Base-by-base conservation (phyloP, 2,113 vertebrate species). In the Rhinogobius similis region DNA sequence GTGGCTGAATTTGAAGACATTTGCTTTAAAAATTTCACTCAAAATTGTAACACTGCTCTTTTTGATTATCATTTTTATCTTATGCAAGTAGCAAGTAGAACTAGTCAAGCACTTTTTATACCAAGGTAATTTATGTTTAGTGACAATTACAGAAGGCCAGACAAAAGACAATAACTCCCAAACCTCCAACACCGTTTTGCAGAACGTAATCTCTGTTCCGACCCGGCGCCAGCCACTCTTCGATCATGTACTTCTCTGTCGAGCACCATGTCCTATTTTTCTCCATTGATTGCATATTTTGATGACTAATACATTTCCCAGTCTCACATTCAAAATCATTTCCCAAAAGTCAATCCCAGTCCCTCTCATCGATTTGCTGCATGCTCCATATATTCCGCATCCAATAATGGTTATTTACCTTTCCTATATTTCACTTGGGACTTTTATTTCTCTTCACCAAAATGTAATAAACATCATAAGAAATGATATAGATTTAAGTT, bases 271-370 rank as follows among this genome's bases (percentile, higher is more conserved):
- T 13, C 53, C 12, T 56, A 13, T 14, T 13, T 11, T 56, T 56
- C 11, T 27, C 3, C 6, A 27, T 27, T 27, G 53, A 26, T 56
- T 56, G 24, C 53, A 26, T 26, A 26, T 56, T 26, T 56, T 56
- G 53, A 26, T 26, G 11, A 56, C 52, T 55, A 56, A 56, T 56
- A 27, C 23, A 56, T 56, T 56, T 27, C 24, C 13, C 53, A 23
- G n/a, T 52, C 48, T n/a, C 10, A 52, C 48, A 23, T 21, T 52
- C 48, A 26, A 56, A 56, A 56, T 56, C 12, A 56, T 56, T 56
- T 56, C 53, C 53, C 53, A 56, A 56, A 56, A 56, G 53, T 56
- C 53, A 56, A 55, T 55, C 6, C 23, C 12, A 13, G 53, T 56
- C 53, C 27, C 53, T 14, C 24, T 56, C 24, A 56, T 56, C 13